A percentile compares a stretch with the other conserved stretches of the same genome.
Conservation (phyloP, 2,113 vertebrate genomes). For the Corythornis madagascariensis region DNA sequence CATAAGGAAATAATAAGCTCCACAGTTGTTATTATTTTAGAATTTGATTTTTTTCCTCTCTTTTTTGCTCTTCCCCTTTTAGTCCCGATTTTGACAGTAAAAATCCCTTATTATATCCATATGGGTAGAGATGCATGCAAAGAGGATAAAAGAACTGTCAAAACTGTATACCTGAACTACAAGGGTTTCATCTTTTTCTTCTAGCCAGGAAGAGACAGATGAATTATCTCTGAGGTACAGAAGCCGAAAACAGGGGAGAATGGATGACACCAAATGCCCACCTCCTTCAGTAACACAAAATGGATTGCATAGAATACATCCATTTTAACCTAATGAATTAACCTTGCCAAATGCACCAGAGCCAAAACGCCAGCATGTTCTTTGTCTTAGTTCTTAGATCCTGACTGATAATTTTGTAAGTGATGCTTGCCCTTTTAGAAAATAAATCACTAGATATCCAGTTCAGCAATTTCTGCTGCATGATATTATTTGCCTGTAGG, state of each 20-base stretch:
- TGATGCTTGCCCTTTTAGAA: neutral
- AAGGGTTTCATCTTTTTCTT: constrained; percentile 15
- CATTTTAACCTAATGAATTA: neutral
- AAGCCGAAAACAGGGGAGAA: neutral
- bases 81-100: neutral
- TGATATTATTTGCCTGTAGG: neutral
- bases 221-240: constrained; percentile 17
- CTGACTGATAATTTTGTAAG: neutral
- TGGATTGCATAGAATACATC: neutral
- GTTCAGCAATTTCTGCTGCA: neutral
- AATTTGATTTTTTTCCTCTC: neutral
- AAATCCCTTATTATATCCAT: neutral
- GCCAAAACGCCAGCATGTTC: neutral
- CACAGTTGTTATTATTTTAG: neutral
- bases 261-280: neutral
- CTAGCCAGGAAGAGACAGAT: neutral
- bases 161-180: neutral
- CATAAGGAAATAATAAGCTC: neutral
- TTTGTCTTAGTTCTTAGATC: neutral
- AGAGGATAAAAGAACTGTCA: constrained; percentile 20
- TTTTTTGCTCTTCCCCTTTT: neutral
- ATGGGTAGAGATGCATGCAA: neutral
- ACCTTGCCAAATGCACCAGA: neutral
- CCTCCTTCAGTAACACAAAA: neutral
- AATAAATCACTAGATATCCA: neutral